Evolutionary conservation across 1,140 invertebrate species (phyloP).

Genomic region (Diplogasteroides magnus): DNA sequence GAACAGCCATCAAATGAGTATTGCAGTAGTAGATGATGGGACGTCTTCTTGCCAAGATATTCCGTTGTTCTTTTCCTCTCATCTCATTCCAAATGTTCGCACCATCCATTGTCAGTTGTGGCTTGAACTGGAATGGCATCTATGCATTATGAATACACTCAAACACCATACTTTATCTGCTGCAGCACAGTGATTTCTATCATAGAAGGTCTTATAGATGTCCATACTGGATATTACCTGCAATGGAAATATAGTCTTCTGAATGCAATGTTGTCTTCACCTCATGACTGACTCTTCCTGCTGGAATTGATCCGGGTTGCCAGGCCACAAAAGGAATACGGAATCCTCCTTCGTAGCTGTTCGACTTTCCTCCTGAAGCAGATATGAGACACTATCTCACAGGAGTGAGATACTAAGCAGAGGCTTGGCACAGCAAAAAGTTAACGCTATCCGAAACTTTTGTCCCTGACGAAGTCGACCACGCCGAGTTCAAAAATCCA

Average conservation of each 20-base stretch:
- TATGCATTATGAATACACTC: not conserved
- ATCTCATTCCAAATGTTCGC: slow-evolving; percentile 39
- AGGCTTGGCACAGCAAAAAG: too few relatives aligned
- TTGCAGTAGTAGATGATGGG: slow-evolving; percentile 55
- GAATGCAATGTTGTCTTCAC: slow-evolving; percentile 4
- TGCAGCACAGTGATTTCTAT: slow-evolving; percentile 23
- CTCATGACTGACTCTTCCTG: slow-evolving; percentile 43
- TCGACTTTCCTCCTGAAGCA: slow-evolving; percentile 50
- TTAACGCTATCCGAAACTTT: too few relatives aligned
- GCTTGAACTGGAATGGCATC: not conserved
- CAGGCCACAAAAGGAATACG: slow-evolving; percentile 51
- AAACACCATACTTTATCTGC: slow-evolving; percentile 13
- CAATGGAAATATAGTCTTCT: not conserved
- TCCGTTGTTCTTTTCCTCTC: slow-evolving; percentile 25
- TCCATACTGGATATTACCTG: slow-evolving; percentile 39
- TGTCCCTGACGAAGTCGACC: too few relatives aligned
- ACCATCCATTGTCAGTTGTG: slow-evolving; percentile 34
- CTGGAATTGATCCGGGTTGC: slow-evolving; percentile 52
- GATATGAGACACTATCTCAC: too few relatives aligned
- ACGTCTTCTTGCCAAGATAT: slow-evolving; percentile 29
- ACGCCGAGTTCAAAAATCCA: too few relatives aligned
- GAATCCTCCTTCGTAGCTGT: slow-evolving; percentile 52
- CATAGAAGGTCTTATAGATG: slow-evolving; percentile 41
- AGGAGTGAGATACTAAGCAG: too few relatives aligned
- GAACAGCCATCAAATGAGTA: slow-evolving; percentile 48